Conservation (phyloP, 1,140 invertebrate species). For the Drosophila subobscura region DNA sequence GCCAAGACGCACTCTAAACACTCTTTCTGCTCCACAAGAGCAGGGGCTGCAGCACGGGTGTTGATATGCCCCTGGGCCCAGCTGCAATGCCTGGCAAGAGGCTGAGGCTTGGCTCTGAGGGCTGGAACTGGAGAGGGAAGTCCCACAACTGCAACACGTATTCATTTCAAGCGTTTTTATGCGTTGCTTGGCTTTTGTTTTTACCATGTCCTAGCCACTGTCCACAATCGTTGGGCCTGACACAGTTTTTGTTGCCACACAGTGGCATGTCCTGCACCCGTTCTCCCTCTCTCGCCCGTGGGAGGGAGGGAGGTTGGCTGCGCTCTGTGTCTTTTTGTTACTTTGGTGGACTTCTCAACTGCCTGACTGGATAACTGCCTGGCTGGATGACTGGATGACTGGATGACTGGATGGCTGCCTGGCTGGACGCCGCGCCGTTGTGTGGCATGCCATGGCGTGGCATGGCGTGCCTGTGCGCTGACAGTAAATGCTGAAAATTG, state of each 20-base stretch:
- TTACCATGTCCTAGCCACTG: slow-evolving; percentile 29
- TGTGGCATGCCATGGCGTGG: slow-evolving; percentile 10
- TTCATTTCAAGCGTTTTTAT: slow-evolving; percentile 81
- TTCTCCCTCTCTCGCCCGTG: neutral
- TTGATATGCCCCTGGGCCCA: slow-evolving; percentile 12
- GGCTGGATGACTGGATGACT: neutral
- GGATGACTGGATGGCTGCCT: neutral
- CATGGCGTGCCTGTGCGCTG: slow-evolving; percentile 66
- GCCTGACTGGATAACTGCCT: slow-evolving; percentile 5
- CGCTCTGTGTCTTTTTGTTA: neutral
- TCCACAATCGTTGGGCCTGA: slow-evolving; percentile 47
- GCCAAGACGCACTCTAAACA: neutral
- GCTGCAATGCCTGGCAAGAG: too few species aligned
- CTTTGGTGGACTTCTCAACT: slow-evolving; percentile 34
- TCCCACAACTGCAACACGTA: slow-evolving; percentile 62
- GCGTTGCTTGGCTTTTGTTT: slow-evolving; percentile 73
- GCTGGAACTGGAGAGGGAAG: neutral
- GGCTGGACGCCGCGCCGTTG: neutral
- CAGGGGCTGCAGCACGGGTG: neutral
- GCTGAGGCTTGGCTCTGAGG: too few species aligned
- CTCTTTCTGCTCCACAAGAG: neutral
- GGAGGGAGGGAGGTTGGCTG: too few species aligned
- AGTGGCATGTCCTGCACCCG: neutral
- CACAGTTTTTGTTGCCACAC: slow-evolving; percentile 60
- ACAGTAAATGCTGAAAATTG: slow-evolving; percentile 82